phyloP scores from a whole-genome alignment of 2,113 vertebrate species.

The Gallinago paraguaiae region DNA sequence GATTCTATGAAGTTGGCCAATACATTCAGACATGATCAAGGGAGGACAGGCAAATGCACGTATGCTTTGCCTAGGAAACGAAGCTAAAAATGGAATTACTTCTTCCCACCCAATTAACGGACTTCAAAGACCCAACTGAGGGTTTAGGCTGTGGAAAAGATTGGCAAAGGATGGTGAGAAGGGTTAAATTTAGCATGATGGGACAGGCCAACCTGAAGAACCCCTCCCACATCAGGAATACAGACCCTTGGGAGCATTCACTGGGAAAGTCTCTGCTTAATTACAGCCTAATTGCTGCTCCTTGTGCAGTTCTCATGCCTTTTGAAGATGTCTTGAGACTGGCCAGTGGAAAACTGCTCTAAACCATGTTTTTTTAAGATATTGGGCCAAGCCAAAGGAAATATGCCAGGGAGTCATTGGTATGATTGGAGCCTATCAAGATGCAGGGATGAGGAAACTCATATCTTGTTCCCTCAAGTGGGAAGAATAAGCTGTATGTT shows the following conservation, averaged over 20 bases:
- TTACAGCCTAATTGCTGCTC: not conserved
- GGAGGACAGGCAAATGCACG: not conserved
- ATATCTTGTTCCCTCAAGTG: not conserved
- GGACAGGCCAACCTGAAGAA: not conserved
- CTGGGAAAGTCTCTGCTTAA: not conserved
- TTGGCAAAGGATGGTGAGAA: not conserved
- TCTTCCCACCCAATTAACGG: not conserved
- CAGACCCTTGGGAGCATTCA: not conserved
- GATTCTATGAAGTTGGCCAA: not conserved
- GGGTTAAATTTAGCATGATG: not conserved
- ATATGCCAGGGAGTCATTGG: not conserved
- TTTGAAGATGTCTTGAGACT: not conserved
- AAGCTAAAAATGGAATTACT: not conserved
- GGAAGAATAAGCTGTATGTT: not conserved
- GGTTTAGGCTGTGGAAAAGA: not conserved
- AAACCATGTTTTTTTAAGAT: not conserved
- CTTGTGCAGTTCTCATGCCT: not conserved
- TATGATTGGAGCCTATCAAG: not conserved
- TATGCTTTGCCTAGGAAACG: not conserved
- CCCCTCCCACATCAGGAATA: not conserved
- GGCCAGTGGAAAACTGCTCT: not conserved
- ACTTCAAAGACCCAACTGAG: not conserved
- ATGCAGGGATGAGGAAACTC: not conserved
- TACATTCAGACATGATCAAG: not conserved
- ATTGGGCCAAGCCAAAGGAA: not conserved